phyloP scores from a whole-genome alignment of 1,140 invertebrate species.

The Trypoxylus dichotomus region DNA sequence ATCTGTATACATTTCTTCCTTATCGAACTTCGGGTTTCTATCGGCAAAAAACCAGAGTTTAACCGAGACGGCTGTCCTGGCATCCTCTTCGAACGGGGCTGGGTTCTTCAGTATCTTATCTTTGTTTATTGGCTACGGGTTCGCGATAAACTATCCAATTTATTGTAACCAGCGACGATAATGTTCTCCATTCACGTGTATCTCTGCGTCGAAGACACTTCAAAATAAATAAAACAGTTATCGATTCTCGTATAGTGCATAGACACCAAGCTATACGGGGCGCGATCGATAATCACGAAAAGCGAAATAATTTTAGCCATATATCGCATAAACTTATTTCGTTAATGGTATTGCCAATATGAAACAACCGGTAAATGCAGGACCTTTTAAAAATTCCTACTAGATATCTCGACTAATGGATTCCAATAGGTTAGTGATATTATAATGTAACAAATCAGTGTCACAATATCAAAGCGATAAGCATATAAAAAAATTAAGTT shows the following conservation, averaged over 20 bases:
- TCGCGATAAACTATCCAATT: conserved; percentile 25
- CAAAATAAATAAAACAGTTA: conserved; percentile 21
- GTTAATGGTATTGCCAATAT: background rate
- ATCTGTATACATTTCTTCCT: conserved; percentile 22
- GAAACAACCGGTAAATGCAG: background rate
- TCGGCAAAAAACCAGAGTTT: conserved; percentile 19
- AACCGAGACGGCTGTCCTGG: background rate
- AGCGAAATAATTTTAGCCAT: background rate
- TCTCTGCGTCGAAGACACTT: conserved; percentile 20
- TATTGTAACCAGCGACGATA: conserved; percentile 23
- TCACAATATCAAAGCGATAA: too few relatives aligned
- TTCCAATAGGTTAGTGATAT: too few relatives aligned
- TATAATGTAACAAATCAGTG: too few relatives aligned
- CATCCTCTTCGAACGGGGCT: conserved; percentile 12
- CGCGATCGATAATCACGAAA: conserved; percentile 9
- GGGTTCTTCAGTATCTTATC: conserved; percentile 25
- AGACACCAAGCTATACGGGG: conserved; percentile 15
- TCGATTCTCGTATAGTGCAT: conserved; percentile 19
- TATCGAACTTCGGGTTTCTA: conserved; percentile 12
- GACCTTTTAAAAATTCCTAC: too few relatives aligned
- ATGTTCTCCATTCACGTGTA: conserved; percentile 23
- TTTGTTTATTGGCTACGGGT: conserved; percentile 23
- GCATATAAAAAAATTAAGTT: too few relatives aligned
- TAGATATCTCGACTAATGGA: too few relatives aligned
- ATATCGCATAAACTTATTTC: background rate